phyloP scores from a whole-genome alignment of 2,888 invertebrate genomes.

The Tipula confusa region DNA sequence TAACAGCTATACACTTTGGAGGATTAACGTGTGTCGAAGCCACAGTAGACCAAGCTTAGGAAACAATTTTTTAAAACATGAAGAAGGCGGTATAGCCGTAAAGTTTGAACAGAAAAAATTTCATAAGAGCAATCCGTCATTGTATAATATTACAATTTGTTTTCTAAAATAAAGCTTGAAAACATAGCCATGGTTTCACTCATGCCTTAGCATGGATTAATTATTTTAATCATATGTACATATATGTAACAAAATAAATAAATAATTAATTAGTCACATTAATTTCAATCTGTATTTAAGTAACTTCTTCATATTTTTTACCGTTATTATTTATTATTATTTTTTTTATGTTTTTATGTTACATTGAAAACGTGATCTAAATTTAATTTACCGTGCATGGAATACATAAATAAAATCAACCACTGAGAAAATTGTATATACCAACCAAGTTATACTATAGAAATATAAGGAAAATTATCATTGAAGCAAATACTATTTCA shows the following conservation, averaged over 20 bases:
- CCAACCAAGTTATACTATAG: neutral
- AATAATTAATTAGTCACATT: neutral
- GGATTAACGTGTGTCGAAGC: no score
- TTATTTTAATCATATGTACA: neutral
- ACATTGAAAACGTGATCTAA: conserved; percentile 25
- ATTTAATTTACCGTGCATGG: neutral
- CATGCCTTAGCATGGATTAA: neutral
- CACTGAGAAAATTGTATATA: neutral
- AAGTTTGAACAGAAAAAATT: no score
- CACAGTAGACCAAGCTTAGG: no score
- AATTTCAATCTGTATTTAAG: neutral
- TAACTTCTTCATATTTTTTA: conserved; percentile 5
- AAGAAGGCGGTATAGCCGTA: no score
- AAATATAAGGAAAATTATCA: neutral
- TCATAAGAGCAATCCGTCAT: no score
- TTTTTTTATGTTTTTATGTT: neutral
- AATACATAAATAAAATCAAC: neutral
- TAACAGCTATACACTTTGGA: no score
- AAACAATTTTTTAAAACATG: no score
- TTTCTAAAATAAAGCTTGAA: no score
- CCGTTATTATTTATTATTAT: neutral
- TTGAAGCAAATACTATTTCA: neutral
- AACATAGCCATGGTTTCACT: no score
- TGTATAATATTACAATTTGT: no score
- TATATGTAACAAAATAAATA: neutral